A percentile compares a stretch with the other conserved stretches of the same genome.
Evolutionary conservation across 2,113 vertebrate genomes (phyloP).

Genomic region (Myocastor coypus): DNA sequence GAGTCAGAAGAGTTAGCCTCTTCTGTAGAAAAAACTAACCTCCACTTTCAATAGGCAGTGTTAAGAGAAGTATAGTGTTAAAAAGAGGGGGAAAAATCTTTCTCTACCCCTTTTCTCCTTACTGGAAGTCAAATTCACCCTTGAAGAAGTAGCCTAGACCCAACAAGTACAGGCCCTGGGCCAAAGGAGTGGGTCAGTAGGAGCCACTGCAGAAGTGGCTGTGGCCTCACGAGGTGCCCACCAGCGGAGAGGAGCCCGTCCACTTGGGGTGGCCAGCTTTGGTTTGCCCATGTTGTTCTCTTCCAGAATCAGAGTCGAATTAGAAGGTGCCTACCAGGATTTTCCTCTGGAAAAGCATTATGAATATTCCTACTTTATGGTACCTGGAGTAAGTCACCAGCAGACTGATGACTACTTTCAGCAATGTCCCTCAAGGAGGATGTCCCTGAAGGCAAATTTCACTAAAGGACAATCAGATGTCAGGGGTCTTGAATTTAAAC

Average conservation of each 20-base stretch:
- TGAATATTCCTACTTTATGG: not conserved
- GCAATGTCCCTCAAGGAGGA: not conserved
- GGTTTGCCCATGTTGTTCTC: not conserved
- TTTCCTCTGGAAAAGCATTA: not conserved
- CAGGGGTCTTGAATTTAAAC: slow-evolving; percentile 4
- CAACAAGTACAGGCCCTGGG: not conserved
- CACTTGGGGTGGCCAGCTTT: not conserved
- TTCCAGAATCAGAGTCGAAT: not conserved
- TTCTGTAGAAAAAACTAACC: not conserved
- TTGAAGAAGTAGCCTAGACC: not conserved
- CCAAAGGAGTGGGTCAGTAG: not conserved
- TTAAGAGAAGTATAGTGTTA: not conserved
- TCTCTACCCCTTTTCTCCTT: not conserved
- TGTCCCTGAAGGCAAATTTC: not conserved
- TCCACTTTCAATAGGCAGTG: not conserved
- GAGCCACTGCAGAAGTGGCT: not conserved
- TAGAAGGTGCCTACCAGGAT: not conserved
- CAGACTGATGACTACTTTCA: not conserved
- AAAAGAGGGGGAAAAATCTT: not conserved
- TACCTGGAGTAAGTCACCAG: not conserved
- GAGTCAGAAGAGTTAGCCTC: not conserved
- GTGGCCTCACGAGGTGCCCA: not conserved
- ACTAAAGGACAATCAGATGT: not conserved
- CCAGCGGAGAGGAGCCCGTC: not conserved
- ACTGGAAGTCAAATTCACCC: not conserved